Conservation (phyloP, 2,888 invertebrate genomes). For the Cerceris ruficornis region DNA sequence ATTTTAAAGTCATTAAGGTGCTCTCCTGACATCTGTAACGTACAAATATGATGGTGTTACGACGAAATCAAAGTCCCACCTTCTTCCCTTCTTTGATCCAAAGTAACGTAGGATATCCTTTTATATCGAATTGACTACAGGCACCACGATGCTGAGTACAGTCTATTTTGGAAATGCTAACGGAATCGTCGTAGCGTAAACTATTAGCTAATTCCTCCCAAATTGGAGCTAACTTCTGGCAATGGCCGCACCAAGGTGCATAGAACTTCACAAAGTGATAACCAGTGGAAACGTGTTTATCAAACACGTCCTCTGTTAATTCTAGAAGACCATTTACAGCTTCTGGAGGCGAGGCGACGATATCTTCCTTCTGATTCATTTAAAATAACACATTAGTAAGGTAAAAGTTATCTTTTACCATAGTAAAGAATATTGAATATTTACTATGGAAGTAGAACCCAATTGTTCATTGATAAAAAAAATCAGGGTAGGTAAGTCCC, state of each 20-base stretch:
- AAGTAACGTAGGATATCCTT: conserved; percentile 93
- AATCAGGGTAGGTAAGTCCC: conserved; percentile 90
- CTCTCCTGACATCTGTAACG: neutral
- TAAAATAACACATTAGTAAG: neutral
- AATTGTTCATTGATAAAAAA: conserved; percentile 90
- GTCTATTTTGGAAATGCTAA: conserved; percentile 92
- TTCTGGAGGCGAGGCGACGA: conserved; percentile 80
- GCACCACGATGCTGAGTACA: conserved; percentile 90
- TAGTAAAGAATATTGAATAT: conserved; percentile 18
- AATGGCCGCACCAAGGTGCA: conserved; percentile 95
- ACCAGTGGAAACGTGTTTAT: conserved; percentile 87
- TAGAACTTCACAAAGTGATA: conserved; percentile 95
- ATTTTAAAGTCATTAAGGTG: neutral
- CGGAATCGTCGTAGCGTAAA: conserved; percentile 86
- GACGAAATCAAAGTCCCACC: conserved; percentile 79
- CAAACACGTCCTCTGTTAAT: conserved; percentile 89
- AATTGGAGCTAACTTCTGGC: conserved; percentile 91
- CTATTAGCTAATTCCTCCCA: conserved; percentile 92
- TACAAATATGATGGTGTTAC: neutral
- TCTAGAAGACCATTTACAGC: conserved; percentile 86
- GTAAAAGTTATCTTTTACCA: neutral
- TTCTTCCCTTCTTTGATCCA: conserved; percentile 95
- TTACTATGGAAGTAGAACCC: conserved; percentile 78
- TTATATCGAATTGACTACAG: conserved; percentile 91
- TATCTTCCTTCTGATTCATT: conserved; percentile 35